Conservation (phyloP, 1,140 invertebrate species). For the Amphibalanus amphitrite region DNA sequence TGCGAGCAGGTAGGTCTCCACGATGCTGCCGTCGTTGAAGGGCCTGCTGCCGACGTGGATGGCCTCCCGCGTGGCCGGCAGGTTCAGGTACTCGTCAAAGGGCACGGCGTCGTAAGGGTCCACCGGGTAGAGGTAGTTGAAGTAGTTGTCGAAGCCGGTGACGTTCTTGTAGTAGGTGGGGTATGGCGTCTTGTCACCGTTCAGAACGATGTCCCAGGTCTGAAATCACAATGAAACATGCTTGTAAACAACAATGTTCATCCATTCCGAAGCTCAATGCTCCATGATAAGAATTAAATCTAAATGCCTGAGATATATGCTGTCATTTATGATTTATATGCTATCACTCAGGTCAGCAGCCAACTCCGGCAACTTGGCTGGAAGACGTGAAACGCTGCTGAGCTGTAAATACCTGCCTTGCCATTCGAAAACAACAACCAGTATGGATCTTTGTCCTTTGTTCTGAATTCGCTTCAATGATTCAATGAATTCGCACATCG, state of each 20-base stretch:
- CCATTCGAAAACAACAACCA: no score
- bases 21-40: conserved; percentile 37
- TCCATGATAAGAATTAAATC: no score
- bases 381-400: no score
- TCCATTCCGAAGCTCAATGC: no score
- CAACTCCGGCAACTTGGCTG: no score
- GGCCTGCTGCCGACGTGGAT: conserved; percentile 65
- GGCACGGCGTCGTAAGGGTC: conserved; percentile 24
- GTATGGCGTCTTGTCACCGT: conserved; percentile 42
- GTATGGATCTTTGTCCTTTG: no score
- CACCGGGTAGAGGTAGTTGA: conserved; percentile 50
- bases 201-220: conserved; percentile 47
- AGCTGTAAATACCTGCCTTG: no score
- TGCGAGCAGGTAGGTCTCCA: conserved; percentile 45
- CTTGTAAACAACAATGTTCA: no score
- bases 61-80: conserved; percentile 38
- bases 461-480: no score
- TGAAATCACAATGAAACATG: conserved; percentile 12
- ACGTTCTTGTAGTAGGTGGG: conserved; percentile 53
- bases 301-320: conserved; percentile 15
- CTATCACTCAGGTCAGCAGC: no score
- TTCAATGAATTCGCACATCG: no score
- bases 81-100: conserved; percentile 23
- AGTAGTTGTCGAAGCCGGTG: conserved; percentile 59
- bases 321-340: not conserved